Evolutionary conservation across 2,888 invertebrate genomes (phyloP), one percentile per base, ranked within the genome.

Genomic region (Drosophila melanosoma): DNA sequence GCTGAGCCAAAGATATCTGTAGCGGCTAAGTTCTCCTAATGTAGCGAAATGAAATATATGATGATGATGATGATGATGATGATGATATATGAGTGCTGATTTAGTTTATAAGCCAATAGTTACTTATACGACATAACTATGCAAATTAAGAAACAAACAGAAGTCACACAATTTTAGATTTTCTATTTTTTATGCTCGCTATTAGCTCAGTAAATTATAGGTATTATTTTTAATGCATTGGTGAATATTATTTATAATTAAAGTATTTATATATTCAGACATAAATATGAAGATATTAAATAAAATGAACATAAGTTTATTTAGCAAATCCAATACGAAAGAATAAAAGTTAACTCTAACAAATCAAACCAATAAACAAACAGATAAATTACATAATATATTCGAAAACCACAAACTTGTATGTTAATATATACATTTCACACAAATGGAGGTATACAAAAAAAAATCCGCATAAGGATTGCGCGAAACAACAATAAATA

Each of bases 391-490:
- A 36, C 45, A 53, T 59, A 61, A 64, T 58, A 48, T 52, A 63
- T 69, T 23, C 54, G 52, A 53, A 26, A 52, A 15, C 54, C 69
- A 58, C 78, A 68, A 7, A 11, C 15, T n/a, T 23, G 56, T 63
- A 63, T 59, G 17, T 38, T 54, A 63, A 68, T 68, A 36, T 17
- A 40, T 29, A 65, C 17, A 66, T 17, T 15, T 40, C 51, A 76
- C 51, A 51, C 38, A 36, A 40, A 49, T 53, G 38, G 20, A 60
- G 29, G 36, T 23, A 52, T 58, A 59, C 57, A 48, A 53, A 5
- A 62, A 5, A 62, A 74, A 23, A 45, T 45, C 4, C 65, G 69
- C 61, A 42, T 54, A 77, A 59, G 33, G 36, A 49, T 35, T 45
- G 38, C n/a, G 3, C 1, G 54, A 48, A 63, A 51, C 20, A 23